Percentiles rank a stretch among this genome's conserved stretches.
These are phyloP conservation scores for Drosophila dunni DNA, from an alignment of 1,140 invertebrate species.

Conservation along the genomic window DNA sequence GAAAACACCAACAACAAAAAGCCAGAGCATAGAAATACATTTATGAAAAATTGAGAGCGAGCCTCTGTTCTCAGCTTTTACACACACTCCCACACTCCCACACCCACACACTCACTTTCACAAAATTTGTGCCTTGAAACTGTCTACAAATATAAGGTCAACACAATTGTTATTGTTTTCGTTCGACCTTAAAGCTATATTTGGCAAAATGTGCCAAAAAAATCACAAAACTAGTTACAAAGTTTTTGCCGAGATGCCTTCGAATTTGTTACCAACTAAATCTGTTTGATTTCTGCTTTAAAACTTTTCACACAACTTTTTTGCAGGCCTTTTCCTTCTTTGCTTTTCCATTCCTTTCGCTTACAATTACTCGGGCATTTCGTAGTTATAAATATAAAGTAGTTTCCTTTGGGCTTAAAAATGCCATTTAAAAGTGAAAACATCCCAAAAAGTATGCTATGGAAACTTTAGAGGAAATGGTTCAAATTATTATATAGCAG, in stretches of 20 bases:
- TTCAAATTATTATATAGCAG: no score
- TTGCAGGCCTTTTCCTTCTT: not conserved
- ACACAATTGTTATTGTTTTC: conserved; percentile 5
- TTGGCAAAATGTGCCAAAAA: not conserved
- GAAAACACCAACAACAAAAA: conserved; percentile 65
- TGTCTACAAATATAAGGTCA: conserved; percentile 17
- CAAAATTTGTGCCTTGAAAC: conserved; percentile 21
- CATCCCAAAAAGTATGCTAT: no score
- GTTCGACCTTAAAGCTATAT: conserved; percentile 21
- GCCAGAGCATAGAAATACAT: conserved; percentile 45
- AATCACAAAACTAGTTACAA: conserved; percentile 15
- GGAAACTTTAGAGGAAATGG: no score
- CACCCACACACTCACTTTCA: not conserved
- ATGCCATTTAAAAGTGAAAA: no score
- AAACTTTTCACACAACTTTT: not conserved
- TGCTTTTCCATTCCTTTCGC: not conserved
- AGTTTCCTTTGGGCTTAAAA: no score
- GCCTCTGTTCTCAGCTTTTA: not conserved
- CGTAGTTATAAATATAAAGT: no score
- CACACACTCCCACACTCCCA: no score
- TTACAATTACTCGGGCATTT: not conserved
- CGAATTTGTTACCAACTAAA: conserved; percentile 9
- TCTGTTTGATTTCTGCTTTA: conserved; percentile 6
- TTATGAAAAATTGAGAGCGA: conserved; percentile 50
- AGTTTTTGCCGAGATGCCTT: conserved; percentile 16